A percentile compares a stretch with the other conserved stretches of the same genome.
These are phyloP conservation scores for Drosophila nr. perissopoda DNA, from an alignment of 2,888 invertebrate species.

Conservation along the genomic window DNA sequence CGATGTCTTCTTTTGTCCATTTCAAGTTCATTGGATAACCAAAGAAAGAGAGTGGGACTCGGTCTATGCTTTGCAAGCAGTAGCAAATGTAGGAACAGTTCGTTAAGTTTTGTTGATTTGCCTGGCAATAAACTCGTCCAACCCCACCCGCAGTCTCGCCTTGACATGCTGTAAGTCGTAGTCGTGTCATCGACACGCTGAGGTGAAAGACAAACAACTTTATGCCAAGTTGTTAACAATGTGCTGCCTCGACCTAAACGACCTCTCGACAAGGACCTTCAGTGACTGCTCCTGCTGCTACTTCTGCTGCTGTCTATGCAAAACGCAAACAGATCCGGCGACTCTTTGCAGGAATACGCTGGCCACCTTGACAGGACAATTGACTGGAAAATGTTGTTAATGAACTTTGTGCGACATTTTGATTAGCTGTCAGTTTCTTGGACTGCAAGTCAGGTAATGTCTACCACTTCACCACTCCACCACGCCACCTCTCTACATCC, in stretches of 20 bases:
- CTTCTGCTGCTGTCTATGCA: conserved; percentile 46
- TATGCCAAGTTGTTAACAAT: conserved; percentile 76
- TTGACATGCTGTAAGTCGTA: conserved; percentile 31
- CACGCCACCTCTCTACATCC: background rate
- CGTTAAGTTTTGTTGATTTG: conserved; percentile 72
- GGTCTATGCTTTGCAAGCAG: conserved; percentile 23
- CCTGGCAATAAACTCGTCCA: conserved; percentile 55
- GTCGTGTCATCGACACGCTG: conserved; percentile 73
- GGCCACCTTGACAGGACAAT: conserved; percentile 69
- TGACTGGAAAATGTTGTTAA: conserved; percentile 79
- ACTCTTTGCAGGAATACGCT: conserved; percentile 52
- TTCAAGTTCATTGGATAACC: conserved; percentile 45
- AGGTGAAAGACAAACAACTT: conserved; percentile 78
- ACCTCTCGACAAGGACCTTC: conserved; percentile 45
- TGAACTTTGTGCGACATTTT: conserved; percentile 78
- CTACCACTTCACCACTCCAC: background rate
- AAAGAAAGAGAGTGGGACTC: conserved; percentile 13
- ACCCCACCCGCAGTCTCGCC: background rate
- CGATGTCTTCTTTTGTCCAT: conserved; percentile 27
- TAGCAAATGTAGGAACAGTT: conserved; percentile 56
- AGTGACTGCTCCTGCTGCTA: background rate
- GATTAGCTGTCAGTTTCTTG: conserved; percentile 68
- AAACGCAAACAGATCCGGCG: conserved; percentile 48
- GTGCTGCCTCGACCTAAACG: conserved; percentile 66
- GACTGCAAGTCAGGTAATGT: conserved; percentile 26